Percentiles rank a stretch among this genome's conserved stretches.
phyloP scores from a whole-genome alignment of 1,140 invertebrate genomes.

The Arion vulgaris region DNA sequence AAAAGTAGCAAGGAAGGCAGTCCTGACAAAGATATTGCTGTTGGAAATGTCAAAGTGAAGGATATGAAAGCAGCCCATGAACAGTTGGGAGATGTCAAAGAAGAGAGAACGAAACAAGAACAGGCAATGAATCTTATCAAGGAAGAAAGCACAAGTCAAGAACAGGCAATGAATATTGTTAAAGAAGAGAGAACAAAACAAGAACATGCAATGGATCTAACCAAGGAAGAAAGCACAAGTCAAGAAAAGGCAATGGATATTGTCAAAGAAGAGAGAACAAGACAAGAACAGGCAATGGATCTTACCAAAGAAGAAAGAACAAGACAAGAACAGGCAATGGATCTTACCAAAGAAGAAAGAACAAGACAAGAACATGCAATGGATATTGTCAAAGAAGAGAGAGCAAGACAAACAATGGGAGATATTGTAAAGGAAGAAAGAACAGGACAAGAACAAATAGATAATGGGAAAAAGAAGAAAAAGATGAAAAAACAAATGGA shows the following conservation, averaged over 20 bases:
- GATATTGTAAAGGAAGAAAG: background rate
- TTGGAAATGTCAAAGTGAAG: background rate
- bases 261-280: background rate
- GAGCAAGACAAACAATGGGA: background rate
- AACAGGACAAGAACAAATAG: conserved; percentile 13
- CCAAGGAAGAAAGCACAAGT: background rate
- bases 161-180: background rate
- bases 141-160: background rate
- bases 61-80: background rate
- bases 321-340: background rate
- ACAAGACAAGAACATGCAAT: background rate
- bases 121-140: background rate
- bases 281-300: background rate
- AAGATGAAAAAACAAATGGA: background rate
- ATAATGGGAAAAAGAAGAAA: background rate
- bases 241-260: background rate
- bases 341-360: background rate
- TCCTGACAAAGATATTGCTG: conserved; percentile 26
- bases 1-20: conserved; percentile 41
- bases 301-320: background rate
- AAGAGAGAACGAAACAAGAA: background rate
- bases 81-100: background rate
- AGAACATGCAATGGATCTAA: background rate
- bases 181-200: background rate
- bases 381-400: conserved; percentile 14